Base-by-base conservation (phyloP, 2,797 vertebrate genomes). In the Centroberyx gerrardi region DNA sequence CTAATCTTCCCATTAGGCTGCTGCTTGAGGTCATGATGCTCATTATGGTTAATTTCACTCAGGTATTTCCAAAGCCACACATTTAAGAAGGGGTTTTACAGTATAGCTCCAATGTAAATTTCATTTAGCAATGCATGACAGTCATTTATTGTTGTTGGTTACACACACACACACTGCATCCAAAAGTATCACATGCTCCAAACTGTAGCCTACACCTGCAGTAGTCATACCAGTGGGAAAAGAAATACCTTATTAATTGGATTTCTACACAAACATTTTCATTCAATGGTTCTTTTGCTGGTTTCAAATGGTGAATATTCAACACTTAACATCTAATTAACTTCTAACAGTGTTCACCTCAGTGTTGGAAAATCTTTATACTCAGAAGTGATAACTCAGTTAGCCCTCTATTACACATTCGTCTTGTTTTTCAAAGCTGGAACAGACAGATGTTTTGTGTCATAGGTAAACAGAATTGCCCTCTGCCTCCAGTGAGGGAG, bases 1-100 rank as follows among this genome's bases (percentile, higher is more conserved):
- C 22, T 68, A 75, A 77, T 71, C 67, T 76, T 7, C 48, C 67
- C 63, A 65, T 72, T 83, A 70, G 55, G 60, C 62, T 61, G 62
- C 31, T 59, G 70, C 62, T 64, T 48, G 46, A 48, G 49, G 62
- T 67, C 59, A 73, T 61, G 74, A 73, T 74, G 58, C 72, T 62
- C 64, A 76, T 88, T 78, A 77, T 36, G 65, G 51, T 18, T 84
- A 56, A 86, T 81, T 81, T 72, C 29, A 59, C 29, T 88, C 72
- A 87, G 79, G 42, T 78, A 72, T 75, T 52, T 76, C 42, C 27
- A 27, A 83, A 80, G 48, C 9, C 62, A 68, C 72, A 75, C 14
- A 53, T 56, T 29, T 54, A 60, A 52, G 42, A 55, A 63, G 62
- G 28, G 64, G 76, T 40, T 52, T 81, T 69, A 51, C 15, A 38